A percentile compares a stretch with the other conserved stretches of the same genome.
phyloP scores from a whole-genome alignment of 2,113 vertebrate species.

The Terrapene triunguis region DNA sequence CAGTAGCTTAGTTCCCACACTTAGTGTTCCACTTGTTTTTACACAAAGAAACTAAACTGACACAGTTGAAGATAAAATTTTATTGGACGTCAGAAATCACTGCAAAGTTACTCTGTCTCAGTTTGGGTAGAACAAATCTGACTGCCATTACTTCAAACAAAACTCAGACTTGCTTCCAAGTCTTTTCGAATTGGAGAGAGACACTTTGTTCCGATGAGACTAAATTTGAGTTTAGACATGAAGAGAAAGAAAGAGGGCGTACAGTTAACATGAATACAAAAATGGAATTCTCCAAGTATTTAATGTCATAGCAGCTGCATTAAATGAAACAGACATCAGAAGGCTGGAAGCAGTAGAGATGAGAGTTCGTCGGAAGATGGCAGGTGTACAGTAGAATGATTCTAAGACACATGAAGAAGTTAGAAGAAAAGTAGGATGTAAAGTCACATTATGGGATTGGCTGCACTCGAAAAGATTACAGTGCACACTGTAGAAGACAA shows the following conservation, averaged over 20 bases:
- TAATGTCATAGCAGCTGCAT: neutral
- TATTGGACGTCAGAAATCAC: fast-evolving
- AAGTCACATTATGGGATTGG: too few species aligned
- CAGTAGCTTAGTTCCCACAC: neutral
- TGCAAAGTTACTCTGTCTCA: neutral
- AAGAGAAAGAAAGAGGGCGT: neutral
- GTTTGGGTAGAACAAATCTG: neutral
- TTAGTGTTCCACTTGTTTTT: neutral
- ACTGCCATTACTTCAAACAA: neutral
- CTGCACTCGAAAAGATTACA: too few species aligned
- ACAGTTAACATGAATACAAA: neutral
- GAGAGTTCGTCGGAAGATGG: too few species aligned
- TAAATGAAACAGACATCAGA: too few species aligned
- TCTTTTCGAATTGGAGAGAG: neutral
- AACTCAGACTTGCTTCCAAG: neutral
- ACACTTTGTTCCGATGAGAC: too few species aligned
- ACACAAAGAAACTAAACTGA: fast-evolving
- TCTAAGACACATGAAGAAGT: too few species aligned
- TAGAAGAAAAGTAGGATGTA: too few species aligned
- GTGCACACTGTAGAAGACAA: too few species aligned
- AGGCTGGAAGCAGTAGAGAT: too few species aligned
- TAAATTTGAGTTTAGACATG: neutral
- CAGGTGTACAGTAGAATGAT: too few species aligned
- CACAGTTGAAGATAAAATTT: fast-evolving
- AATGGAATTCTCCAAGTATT: neutral